Conservation (phyloP, 2,888 invertebrate species). For the Ophraella communa region DNA sequence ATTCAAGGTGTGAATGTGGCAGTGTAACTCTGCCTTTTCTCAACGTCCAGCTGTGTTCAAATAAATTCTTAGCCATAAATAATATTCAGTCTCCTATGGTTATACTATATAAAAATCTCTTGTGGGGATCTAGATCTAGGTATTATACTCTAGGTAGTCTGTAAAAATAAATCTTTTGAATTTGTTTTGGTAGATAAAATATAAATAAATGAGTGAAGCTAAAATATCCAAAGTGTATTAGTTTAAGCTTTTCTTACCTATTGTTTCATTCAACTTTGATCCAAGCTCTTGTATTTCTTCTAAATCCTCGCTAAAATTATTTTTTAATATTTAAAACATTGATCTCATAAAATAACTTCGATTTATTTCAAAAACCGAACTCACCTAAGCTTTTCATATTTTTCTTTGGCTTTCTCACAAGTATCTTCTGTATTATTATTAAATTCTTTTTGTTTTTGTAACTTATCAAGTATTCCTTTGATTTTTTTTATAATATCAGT, state of each 20-base stretch:
- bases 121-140: no score
- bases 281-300: conserved; percentile 8
- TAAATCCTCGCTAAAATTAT: background rate
- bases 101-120: no score
- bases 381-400: background rate
- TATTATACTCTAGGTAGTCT: no score
- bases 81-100: no score
- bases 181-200: no score
- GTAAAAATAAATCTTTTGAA: no score
- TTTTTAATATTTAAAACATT: background rate
- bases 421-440: background rate
- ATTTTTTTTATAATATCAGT: background rate
- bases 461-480: background rate
- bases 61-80: no score
- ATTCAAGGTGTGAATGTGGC: no score
- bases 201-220: no score
- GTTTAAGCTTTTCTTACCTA: conserved; percentile 23
- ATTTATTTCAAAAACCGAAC: background rate
- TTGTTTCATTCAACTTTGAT: background rate
- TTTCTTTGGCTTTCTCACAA: conserved; percentile 1
- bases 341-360: background rate
- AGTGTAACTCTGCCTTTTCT: no score
- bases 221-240: no score
- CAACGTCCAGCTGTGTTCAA: no score
- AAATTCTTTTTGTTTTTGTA: background rate